Percentiles rank a stretch among this genome's conserved stretches.
phyloP scores from a whole-genome alignment of 2,888 invertebrate species.

The Bimastos eiseni region DNA sequence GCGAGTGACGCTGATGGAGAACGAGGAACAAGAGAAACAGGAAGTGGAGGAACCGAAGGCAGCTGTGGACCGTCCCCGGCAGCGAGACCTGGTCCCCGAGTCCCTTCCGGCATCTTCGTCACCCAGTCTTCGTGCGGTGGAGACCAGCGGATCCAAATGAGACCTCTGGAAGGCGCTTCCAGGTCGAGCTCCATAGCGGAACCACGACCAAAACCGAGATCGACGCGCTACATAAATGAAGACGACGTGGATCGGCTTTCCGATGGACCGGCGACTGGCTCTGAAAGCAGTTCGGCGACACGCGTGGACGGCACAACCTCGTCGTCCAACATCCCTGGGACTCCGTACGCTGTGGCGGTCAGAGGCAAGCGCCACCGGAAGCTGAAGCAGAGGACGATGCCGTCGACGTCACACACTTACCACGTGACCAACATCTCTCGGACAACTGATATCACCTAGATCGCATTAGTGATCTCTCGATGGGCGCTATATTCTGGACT shows the following conservation, averaged over 20 bases:
- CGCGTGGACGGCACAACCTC: background rate
- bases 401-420: background rate
- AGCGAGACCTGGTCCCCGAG: background rate
- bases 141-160: background rate
- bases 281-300: background rate
- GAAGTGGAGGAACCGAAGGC: background rate
- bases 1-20: background rate
- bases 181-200: background rate
- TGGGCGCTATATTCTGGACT: background rate
- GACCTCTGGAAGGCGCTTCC: background rate
- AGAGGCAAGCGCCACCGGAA: constrained; percentile 7
- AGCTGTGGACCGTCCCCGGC: background rate
- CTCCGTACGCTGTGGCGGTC: background rate
- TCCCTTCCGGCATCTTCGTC: background rate
- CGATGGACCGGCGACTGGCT: background rate
- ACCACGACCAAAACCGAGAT: background rate
- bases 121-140: background rate
- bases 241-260: background rate
- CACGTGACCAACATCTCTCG: background rate
- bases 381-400: background rate
- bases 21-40: background rate
- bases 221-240: background rate
- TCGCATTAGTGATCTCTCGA: background rate
- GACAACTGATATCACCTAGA: background rate
- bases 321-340: background rate